These are phyloP conservation scores for Jordanella pulchra DNA, from an alignment of 2,797 vertebrate genomes.

Conservation along the genomic window DNA sequence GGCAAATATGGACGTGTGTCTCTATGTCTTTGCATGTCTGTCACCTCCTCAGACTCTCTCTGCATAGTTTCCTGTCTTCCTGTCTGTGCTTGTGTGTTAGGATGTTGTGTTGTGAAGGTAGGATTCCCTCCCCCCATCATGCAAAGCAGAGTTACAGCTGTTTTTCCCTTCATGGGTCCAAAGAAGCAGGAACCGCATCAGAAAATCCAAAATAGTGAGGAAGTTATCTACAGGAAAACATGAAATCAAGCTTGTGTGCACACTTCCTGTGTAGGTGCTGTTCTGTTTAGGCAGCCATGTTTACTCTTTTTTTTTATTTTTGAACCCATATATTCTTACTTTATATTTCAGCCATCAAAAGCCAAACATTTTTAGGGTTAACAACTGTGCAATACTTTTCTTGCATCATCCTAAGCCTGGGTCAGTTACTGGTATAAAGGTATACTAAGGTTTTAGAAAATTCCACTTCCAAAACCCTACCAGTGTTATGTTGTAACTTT, in stretches of 20 bases:
- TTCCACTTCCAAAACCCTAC: background rate
- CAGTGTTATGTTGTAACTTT: no score
- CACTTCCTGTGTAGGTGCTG: slow-evolving; percentile 23
- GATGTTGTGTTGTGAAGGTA: slow-evolving; percentile 1
- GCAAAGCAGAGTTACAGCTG: slow-evolving; percentile 59
- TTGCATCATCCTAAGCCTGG: background rate
- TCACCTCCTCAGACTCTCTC: slow-evolving; percentile 4
- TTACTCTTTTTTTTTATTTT: slow-evolving; percentile 5
- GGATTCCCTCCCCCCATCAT: slow-evolving; percentile 14
- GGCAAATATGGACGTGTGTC: slow-evolving; percentile 9
- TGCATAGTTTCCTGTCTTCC: slow-evolving; percentile 16
- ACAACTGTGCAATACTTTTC: background rate
- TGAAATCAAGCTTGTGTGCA: background rate
- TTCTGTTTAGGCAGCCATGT: slow-evolving; percentile 3
- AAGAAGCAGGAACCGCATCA: slow-evolving; percentile 32
- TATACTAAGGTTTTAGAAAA: background rate
- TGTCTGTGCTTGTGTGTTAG: slow-evolving; percentile 3
- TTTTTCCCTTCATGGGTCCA: slow-evolving; percentile 27
- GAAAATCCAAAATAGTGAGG: slow-evolving; percentile 33
- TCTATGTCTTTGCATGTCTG: slow-evolving; percentile 22
- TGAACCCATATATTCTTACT: background rate
- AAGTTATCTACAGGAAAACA: slow-evolving; percentile 26
- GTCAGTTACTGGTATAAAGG: background rate
- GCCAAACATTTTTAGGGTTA: background rate
- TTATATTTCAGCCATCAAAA: background rate